phyloP scores from a whole-genome alignment of 2,888 invertebrate species.

The Dynastes grantii region DNA sequence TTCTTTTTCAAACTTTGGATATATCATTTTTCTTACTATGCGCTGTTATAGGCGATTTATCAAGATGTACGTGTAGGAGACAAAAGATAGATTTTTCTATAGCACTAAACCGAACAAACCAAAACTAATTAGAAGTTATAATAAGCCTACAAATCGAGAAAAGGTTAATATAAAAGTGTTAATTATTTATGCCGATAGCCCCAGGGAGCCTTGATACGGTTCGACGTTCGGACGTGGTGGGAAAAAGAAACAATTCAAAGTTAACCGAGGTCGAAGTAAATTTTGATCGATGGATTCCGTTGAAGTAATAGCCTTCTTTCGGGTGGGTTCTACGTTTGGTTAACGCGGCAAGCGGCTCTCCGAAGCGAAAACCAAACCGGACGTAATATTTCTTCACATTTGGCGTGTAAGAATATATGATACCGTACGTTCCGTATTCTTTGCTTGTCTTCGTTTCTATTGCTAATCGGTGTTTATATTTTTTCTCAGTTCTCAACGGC shows the following conservation, averaged over 20 bases:
- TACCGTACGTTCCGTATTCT: slow-evolving; percentile 16
- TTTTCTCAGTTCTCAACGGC: slow-evolving; percentile 23
- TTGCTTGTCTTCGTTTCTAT: slow-evolving; percentile 28
- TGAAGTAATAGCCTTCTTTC: slow-evolving; percentile 26
- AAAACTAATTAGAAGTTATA: slow-evolving; percentile 40
- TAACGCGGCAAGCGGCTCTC: not conserved
- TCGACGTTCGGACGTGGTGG: slow-evolving; percentile 25
- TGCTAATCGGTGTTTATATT: slow-evolving; percentile 27
- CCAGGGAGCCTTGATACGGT: slow-evolving; percentile 22
- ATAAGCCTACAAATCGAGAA: slow-evolving; percentile 25
- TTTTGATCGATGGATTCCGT: slow-evolving; percentile 41
- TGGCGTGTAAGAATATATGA: slow-evolving; percentile 25
- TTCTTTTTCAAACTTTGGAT: too few species aligned
- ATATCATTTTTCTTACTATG: too few species aligned
- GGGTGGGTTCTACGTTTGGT: slow-evolving; percentile 24
- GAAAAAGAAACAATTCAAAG: slow-evolving; percentile 29
- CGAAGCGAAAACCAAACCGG: slow-evolving; percentile 21
- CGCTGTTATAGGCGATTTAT: too few species aligned
- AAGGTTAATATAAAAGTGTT: slow-evolving; percentile 34
- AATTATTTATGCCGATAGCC: slow-evolving; percentile 36
- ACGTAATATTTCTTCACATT: slow-evolving; percentile 31
- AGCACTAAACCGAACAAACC: not conserved
- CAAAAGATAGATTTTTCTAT: too few species aligned
- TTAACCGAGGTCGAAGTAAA: slow-evolving; percentile 32
- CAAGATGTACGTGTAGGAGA: too few species aligned